Evolutionary conservation across 1,140 invertebrate genomes (phyloP), one percentile per base, ranked within the genome.

Genomic region (Lucilia sericata): DNA sequence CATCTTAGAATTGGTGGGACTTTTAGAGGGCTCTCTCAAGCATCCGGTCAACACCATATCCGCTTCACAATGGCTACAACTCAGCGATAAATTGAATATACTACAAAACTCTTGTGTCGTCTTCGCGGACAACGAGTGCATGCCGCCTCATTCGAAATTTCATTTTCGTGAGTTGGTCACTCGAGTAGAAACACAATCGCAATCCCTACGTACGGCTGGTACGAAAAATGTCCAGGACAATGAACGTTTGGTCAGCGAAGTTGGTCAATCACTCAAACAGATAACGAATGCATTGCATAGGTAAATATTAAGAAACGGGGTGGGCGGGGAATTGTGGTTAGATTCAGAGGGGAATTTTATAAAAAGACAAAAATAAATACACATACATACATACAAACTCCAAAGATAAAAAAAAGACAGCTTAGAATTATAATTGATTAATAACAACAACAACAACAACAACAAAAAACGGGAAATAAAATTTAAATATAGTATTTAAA

Each of bases 141-240:
- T 97, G 85, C 94, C 96, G 21, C 96, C 97, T 19, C 96, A 97
- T 88, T 94, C 96, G 36, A 95, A 97, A 84, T 97, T 98, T 90
- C 96, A 97, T 86, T 95, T 98, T 87, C 94, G 96, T 12, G 97
- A 98, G 89, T 92, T 98, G 82, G 93, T 98, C 5, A 94, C 95
- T 0, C 92, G 95, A 10, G 92, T 99, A 30, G 97, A 98, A 88
- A 93, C 93, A 2, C 96, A 97, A 89, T 95, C 96, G 25, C 93
- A 95, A 85, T 94, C 94, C 86, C 88, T 97, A 83, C 93, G 96
- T 74, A 94, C 94, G 2, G 94, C 95, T 7, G 95, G 95, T 78
- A 94, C 94, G 82, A 91, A 94, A 87, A 94, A 96, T 91, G 92
- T 94, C 85, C 92, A 94, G 82, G 95, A 95, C 86, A 95, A 95